phyloP scores from a whole-genome alignment of 2,113 vertebrate species.

The Mugil cephalus region DNA sequence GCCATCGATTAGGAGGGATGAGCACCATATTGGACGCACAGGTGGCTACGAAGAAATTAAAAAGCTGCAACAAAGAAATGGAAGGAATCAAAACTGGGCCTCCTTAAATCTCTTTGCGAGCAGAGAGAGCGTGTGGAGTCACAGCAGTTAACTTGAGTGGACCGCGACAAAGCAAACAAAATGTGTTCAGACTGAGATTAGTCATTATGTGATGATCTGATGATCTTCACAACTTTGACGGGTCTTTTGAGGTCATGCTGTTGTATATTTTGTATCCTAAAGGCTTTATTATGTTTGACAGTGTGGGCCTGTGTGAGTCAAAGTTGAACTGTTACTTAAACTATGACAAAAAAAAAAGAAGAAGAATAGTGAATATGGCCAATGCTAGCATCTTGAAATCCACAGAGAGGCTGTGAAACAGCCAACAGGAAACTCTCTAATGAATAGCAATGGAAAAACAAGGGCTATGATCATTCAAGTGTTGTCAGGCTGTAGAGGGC shows the following conservation, averaged over 20 bases:
- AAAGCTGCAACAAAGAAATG: conserved; percentile 75
- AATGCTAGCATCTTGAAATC: too few species aligned
- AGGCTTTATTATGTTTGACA: not conserved
- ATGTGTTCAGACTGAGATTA: not conserved
- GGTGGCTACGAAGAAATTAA: conserved; percentile 82
- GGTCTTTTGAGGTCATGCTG: not conserved
- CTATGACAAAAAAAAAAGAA: too few species aligned
- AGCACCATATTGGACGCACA: conserved; percentile 81
- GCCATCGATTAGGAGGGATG: conserved; percentile 83
- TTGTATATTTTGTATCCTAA: not conserved
- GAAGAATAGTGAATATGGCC: too few species aligned
- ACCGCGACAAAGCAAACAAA: conserved; percentile 19
- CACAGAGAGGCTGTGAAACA: too few species aligned
- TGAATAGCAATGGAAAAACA: not conserved
- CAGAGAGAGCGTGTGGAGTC: conserved; percentile 33
- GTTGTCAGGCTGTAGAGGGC: not conserved
- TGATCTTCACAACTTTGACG: not conserved
- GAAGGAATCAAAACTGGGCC: conserved; percentile 61
- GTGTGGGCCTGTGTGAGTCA: not conserved
- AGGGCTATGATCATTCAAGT: not conserved
- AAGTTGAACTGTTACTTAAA: too few species aligned
- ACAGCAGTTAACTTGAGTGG: conserved; percentile 25
- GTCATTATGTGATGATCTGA: conserved; percentile 1
- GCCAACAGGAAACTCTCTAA: too few species aligned
- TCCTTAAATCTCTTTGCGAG: conserved; percentile 48